A percentile compares a stretch with the other conserved stretches of the same genome.
Conservation (phyloP, 2,113 vertebrate genomes). For the Acrocephalus arundinaceus region DNA sequence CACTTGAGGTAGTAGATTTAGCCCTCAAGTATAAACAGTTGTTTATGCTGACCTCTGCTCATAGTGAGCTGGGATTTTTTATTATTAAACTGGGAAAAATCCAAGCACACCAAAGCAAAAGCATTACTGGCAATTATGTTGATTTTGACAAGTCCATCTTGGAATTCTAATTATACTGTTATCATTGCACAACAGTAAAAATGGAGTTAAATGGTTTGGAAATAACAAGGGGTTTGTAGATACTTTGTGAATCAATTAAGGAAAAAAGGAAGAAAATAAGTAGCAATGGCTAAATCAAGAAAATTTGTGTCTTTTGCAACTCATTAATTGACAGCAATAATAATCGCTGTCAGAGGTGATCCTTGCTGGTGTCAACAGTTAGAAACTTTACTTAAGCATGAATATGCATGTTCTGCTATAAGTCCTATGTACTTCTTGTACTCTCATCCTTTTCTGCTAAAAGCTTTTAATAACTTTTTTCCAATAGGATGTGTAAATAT, state of each 20-base stretch:
- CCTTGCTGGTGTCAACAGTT: neutral
- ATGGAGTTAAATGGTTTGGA: neutral
- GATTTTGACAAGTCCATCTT: neutral
- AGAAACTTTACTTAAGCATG: neutral
- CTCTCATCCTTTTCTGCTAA: neutral
- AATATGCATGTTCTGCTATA: neutral
- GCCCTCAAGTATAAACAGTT: neutral
- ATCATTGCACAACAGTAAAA: neutral
- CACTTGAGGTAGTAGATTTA: neutral
- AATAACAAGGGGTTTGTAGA: neutral
- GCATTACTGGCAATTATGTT: neutral
- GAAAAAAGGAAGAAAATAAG: neutral
- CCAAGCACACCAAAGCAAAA: neutral
- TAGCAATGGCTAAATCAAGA: neutral
- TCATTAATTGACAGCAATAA: neutral
- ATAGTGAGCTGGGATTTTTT: neutral
- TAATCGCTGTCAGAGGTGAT: neutral
- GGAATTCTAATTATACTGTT: neutral
- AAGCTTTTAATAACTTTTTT: neutral
- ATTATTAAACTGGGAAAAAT: neutral
- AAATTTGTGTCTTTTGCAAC: neutral
- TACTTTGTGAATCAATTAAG: neutral
- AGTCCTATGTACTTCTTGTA: neutral
- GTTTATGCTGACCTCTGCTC: neutral
- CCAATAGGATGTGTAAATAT: fast-evolving